Conservation (phyloP, 2,113 vertebrate species). For the Oreotrochilus melanogaster region DNA sequence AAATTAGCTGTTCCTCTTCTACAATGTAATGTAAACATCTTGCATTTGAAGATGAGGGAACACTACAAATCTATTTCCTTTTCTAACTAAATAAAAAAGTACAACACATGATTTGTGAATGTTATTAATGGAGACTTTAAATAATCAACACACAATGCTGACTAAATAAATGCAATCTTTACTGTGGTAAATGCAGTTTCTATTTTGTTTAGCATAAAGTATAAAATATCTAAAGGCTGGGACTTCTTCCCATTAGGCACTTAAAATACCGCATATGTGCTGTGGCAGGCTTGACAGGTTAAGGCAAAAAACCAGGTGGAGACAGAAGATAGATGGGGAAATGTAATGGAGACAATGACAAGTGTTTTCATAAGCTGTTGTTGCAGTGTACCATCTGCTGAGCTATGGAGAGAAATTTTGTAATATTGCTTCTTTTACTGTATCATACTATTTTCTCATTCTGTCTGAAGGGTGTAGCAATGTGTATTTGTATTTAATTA, state of each 20-base stretch:
- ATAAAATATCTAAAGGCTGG: background rate
- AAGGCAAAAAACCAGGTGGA: background rate
- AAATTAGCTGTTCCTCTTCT: background rate
- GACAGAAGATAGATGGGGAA: background rate
- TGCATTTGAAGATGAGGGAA: background rate
- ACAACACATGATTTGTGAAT: background rate
- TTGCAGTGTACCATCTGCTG: background rate
- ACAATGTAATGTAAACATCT: background rate
- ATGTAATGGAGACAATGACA: background rate
- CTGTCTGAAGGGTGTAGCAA: background rate
- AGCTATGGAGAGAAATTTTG: background rate
- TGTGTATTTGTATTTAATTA: background rate
- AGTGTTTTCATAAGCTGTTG: background rate
- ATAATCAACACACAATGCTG: background rate
- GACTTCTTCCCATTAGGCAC: fast-evolving
- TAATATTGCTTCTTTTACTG: background rate
- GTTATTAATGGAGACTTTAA: background rate
- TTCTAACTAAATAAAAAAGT: background rate
- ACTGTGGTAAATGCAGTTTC: background rate
- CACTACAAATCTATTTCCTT: background rate
- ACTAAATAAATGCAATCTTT: background rate
- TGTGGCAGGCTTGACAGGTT: background rate
- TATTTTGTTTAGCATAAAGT: background rate
- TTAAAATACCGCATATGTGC: background rate
- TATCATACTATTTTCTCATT: background rate